A percentile compares a stretch with the other conserved stretches of the same genome.
Evolutionary conservation across 2,888 invertebrate species (phyloP).

Genomic region (Galeruca laticollis): DNA sequence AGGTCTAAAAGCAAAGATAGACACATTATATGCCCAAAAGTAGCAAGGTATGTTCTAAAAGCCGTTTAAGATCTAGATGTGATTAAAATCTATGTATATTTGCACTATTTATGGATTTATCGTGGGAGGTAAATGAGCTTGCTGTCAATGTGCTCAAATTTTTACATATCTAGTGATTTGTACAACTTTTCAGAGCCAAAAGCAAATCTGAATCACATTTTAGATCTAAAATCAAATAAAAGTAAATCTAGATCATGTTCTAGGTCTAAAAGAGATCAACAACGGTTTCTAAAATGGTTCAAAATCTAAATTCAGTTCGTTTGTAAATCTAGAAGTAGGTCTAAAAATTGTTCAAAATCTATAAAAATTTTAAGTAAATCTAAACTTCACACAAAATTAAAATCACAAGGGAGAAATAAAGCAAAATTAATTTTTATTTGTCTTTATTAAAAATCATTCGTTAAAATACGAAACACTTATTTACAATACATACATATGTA

Average conservation of each 20-base stretch:
- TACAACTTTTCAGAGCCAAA: too few relatives aligned
- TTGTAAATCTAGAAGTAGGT: slow-evolving; percentile 50
- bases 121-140: too few relatives aligned
- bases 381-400: too few relatives aligned
- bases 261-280: neutral
- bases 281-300: slow-evolving; percentile 55
- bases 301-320: too few relatives aligned
- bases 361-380: too few relatives aligned
- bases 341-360: slow-evolving; percentile 48
- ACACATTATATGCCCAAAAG: slow-evolving; percentile 47
- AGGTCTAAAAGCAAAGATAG: slow-evolving; percentile 59
- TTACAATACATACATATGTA: slow-evolving; percentile 26
- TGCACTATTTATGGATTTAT: slow-evolving; percentile 50
- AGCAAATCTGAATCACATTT: too few relatives aligned
- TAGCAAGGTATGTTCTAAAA: slow-evolving; percentile 38
- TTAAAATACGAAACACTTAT: slow-evolving; percentile 22
- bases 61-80: slow-evolving; percentile 59
- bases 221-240: too few relatives aligned
- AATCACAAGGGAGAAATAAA: neutral
- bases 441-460: slow-evolving; percentile 25
- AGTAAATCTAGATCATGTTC: slow-evolving; percentile 42
- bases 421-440: neutral
- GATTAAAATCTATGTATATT: slow-evolving; percentile 59
- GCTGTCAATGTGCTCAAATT: too few relatives aligned
- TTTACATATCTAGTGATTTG: too few relatives aligned